Percentiles rank a stretch among this genome's conserved stretches.
These are phyloP conservation scores for Carapus acus DNA, from an alignment of 2,797 vertebrate genomes.

Conservation along the genomic window DNA sequence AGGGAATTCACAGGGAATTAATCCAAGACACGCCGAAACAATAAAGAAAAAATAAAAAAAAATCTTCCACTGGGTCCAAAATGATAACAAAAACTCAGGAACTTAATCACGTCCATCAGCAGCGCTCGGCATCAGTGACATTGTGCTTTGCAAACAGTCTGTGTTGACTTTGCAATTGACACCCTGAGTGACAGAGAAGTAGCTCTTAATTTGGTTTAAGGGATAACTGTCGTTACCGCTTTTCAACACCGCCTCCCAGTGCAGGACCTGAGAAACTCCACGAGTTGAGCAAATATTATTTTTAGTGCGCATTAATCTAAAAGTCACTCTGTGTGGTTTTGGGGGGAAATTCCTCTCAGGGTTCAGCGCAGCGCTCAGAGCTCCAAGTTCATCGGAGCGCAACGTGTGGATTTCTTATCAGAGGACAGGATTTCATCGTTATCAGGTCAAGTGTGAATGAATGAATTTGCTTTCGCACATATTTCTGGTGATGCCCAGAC, in stretches of 20 bases:
- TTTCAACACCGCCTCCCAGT: conserved; percentile 66
- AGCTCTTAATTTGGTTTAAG: conserved; percentile 56
- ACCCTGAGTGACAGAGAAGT: conserved; percentile 46
- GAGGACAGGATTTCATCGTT: conserved; percentile 44
- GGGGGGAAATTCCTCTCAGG: conserved; percentile 62
- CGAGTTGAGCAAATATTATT: conserved; percentile 70
- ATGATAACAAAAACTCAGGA: conserved; percentile 41
- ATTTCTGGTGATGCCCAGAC: no score
- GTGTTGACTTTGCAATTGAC: conserved; percentile 54
- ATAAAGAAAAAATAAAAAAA: no score
- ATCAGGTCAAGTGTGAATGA: conserved; percentile 35
- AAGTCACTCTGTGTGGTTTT: conserved; percentile 46
- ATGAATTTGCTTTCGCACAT: no score
- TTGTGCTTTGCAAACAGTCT: conserved; percentile 49
- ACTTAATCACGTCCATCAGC: conserved; percentile 53
- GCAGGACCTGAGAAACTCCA: conserved; percentile 63
- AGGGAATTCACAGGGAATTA: no score
- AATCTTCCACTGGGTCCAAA: conserved; percentile 20
- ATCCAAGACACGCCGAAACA: no score
- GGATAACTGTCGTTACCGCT: conserved; percentile 56
- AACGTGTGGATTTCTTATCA: conserved; percentile 54
- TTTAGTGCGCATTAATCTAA: conserved; percentile 64
- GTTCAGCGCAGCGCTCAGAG: conserved; percentile 45
- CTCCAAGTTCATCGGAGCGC: conserved; percentile 24
- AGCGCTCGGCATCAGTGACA: conserved; percentile 39